Evolutionary conservation across 2,797 vertebrate species (phyloP).

Genomic region (Iguana delicatissima): DNA sequence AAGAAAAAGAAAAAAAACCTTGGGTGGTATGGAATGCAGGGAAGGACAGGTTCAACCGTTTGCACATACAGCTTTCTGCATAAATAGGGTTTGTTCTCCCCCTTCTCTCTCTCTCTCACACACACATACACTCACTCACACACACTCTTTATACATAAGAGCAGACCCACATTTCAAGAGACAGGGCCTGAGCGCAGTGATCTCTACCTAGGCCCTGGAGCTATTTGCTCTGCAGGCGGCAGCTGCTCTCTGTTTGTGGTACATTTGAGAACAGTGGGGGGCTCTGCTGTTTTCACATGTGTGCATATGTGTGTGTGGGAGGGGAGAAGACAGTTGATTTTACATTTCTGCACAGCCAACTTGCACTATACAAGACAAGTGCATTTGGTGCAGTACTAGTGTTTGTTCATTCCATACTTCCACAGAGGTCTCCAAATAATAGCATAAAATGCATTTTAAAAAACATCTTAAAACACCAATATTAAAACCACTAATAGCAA

Average conservation of each 20-base stretch:
- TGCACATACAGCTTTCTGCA: neutral
- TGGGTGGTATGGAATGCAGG: too few species aligned
- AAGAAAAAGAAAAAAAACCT: neutral
- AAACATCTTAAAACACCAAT: neutral
- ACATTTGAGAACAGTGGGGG: neutral
- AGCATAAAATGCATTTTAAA: neutral
- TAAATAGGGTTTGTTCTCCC: neutral
- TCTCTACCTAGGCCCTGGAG: neutral
- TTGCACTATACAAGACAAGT: constrained; percentile 1
- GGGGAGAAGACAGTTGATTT: neutral
- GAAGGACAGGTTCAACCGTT: neutral
- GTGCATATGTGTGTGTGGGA: neutral
- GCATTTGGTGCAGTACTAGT: neutral
- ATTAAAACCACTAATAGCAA: neutral
- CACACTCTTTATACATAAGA: neutral
- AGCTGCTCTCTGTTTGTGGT: neutral
- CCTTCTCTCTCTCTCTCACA: neutral
- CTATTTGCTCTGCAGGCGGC: constrained; percentile 1
- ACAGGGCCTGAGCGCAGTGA: neutral
- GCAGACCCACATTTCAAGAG: neutral
- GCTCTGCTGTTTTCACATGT: neutral
- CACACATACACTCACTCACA: neutral
- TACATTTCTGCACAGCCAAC: neutral
- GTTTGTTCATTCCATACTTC: neutral
- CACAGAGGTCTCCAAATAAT: neutral